Evolutionary conservation across 2,797 vertebrate genomes (phyloP).

Genomic region (Sphenopsis melanotis): DNA sequence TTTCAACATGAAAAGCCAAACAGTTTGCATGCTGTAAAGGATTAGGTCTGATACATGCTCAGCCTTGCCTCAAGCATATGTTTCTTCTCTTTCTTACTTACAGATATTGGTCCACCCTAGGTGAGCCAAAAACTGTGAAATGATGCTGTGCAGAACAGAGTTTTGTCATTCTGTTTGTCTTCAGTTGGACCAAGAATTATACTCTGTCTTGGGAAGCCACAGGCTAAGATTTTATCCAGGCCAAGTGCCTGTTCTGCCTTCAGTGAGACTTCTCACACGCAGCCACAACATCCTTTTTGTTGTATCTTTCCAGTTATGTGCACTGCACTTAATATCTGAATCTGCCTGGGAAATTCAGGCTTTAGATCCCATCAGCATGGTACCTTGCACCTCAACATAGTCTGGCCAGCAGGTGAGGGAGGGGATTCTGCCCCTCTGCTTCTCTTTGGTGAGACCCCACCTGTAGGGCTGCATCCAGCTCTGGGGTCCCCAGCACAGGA

Average conservation of each 20-base stretch:
- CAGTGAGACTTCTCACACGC: background rate
- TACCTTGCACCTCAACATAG: background rate
- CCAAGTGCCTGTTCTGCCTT: background rate
- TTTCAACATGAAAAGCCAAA: background rate
- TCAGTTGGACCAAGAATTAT: background rate
- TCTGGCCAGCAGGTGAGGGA: background rate
- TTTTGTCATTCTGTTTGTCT: background rate
- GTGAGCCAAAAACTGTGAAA: background rate
- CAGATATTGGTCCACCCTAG: background rate
- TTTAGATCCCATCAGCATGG: background rate
- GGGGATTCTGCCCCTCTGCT: background rate
- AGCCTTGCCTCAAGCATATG: background rate
- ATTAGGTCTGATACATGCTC: background rate
- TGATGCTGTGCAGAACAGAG: background rate
- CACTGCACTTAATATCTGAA: background rate
- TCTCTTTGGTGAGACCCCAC: background rate
- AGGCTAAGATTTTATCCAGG: background rate
- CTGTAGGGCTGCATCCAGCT: background rate
- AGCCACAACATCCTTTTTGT: background rate
- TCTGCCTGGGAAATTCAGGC: background rate
- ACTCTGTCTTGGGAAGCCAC: background rate
- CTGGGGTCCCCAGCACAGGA: background rate
- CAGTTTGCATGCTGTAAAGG: background rate
- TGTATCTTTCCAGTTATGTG: background rate
- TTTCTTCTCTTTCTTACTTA: background rate